phyloP scores from a whole-genome alignment of 2,888 invertebrate species.

The Zygogramma bicolorata region DNA sequence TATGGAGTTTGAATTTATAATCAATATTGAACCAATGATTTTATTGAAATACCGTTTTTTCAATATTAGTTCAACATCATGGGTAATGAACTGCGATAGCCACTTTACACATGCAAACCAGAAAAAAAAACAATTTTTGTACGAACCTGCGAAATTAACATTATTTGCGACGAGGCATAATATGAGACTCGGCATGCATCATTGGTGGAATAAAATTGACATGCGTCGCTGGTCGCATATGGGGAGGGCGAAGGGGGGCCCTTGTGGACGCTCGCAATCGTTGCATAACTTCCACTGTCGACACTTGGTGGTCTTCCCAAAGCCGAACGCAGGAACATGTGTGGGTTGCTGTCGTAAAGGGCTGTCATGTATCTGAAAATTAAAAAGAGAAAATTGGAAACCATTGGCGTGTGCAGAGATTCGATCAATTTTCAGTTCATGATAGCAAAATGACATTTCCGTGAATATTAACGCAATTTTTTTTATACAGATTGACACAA shows the following conservation, averaged over 20 bases:
- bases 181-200: constrained; percentile 75
- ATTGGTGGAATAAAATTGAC: constrained; percentile 74
- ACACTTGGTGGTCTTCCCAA: constrained; percentile 79
- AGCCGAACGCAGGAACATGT: constrained; percentile 79
- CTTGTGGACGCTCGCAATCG: constrained; percentile 85
- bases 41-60: no score
- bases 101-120: constrained; percentile 1
- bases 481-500: no score
- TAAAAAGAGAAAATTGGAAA: constrained; percentile 5
- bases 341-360: constrained; percentile 81
- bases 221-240: constrained; percentile 76
- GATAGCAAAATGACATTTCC: no score
- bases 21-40: no score
- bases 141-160: constrained; percentile 76
- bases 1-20: no score
- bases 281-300: constrained; percentile 84
- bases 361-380: constrained; percentile 78
- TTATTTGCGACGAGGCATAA: constrained; percentile 84
- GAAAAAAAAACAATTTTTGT: background rate
- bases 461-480: no score
- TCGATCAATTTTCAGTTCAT: background rate
- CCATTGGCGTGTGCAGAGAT: background rate
- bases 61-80: no score
- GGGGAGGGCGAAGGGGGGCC: constrained; percentile 78
- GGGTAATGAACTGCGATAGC: background rate